Conservation (phyloP, 2,113 vertebrate genomes). For the Rhegmatorhina hoffmannsi region DNA sequence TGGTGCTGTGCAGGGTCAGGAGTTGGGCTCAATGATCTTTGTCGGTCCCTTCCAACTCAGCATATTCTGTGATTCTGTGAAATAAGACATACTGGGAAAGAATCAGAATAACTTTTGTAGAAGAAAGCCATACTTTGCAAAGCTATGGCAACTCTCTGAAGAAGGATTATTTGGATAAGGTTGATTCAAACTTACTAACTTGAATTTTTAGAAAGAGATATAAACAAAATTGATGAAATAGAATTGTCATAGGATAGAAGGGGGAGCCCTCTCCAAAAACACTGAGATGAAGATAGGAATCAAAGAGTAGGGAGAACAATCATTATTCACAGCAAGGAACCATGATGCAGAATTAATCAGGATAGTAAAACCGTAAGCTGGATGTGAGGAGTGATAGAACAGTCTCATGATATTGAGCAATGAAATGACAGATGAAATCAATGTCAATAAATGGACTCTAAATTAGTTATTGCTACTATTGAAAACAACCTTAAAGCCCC, state of each 20-base stretch:
- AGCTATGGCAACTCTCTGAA: background rate
- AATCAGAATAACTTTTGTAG: background rate
- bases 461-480: background rate
- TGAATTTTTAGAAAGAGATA: background rate
- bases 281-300: background rate
- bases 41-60: background rate
- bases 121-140: background rate
- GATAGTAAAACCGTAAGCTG: background rate
- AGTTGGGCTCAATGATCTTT: background rate
- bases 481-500: background rate
- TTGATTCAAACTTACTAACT: background rate
- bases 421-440: conserved; percentile 21
- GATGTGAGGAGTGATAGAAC: background rate
- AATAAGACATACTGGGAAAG: background rate
- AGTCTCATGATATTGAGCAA: background rate
- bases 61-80: background rate
- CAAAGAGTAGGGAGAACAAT: background rate
- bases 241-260: background rate
- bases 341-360: background rate
- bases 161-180: background rate
- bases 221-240: background rate
- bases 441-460: conserved; percentile 12
- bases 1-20: background rate
- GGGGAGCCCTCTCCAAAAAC: background rate
- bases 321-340: background rate